Evolutionary conservation across 2,888 invertebrate genomes (phyloP), one percentile per base, ranked within the genome.

Genomic region (Dysmachus trigonus): DNA sequence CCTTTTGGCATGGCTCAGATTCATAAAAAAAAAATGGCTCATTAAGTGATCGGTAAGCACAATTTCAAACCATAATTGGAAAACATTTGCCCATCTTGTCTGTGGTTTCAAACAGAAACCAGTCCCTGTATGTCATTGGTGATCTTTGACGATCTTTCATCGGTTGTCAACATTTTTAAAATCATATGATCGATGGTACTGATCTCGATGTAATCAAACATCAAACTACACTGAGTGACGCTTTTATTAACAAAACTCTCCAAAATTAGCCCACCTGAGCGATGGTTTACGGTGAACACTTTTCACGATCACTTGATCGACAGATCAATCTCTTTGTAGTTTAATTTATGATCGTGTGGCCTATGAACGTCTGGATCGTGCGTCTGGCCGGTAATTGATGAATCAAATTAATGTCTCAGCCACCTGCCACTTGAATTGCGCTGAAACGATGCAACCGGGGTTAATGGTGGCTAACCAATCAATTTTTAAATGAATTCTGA

Each of bases 21-120:
- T 76, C 51, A 53, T 86, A 85, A 86, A 86, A 62, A 85, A 86
- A 86, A 62, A 81, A 81, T 73, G 86, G 86, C 85, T 86, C 85
- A 86, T 86, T 86, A 85, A 72, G 31, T 22, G 86, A 86, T 86
- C 73, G 79, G 86, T 73, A 81, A 85, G 51, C 84, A 86, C 77
- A 85, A 76, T 85, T 85, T 51, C 51, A 35, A 47, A 76, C 53
- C 85, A 85, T 85, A 85, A 85, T 85, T 85, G 85, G 74, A 85
- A 76, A 74, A 18, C 84, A 73, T 73, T 84, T 73, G 51, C 79
- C 38, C 38, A 38, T 76, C 76, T n/a, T 76, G 15, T 76, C 62
- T 62, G 27, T 22, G 35, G 73, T 73, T 15, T 73, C 33, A 18
- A 73, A 41, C 79, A 79, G 33, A 82, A 82, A 82, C 82, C 82